These are phyloP conservation scores for Serripes groenlandicus DNA, from an alignment of 2,888 invertebrate species.

Conservation along the genomic window DNA sequence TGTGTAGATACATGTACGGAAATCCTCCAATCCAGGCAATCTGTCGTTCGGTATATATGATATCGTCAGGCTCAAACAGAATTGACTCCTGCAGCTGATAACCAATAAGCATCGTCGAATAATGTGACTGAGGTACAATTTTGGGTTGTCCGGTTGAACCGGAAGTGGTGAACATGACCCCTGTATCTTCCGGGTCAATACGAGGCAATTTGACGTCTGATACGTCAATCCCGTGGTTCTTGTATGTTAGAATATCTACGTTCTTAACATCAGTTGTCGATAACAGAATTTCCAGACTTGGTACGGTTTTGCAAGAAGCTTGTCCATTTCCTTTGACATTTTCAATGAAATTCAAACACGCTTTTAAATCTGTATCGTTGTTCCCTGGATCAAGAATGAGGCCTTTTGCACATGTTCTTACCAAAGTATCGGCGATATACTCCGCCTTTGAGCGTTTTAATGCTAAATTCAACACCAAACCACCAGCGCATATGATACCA, in stretches of 20 bases:
- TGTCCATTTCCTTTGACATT: constrained; percentile 17
- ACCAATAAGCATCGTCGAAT: constrained; percentile 18
- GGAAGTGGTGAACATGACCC: constrained; percentile 28
- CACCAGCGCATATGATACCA: constrained; percentile 41
- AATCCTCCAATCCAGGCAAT: constrained; percentile 54
- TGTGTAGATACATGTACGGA: constrained; percentile 44
- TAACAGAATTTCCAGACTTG: constrained; percentile 23
- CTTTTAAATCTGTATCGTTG: not conserved
- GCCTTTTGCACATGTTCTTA: constrained; percentile 20
- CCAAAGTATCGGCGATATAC: constrained; percentile 12
- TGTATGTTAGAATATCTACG: not conserved
- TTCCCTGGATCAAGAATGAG: constrained; percentile 32
- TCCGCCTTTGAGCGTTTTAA: constrained; percentile 28
- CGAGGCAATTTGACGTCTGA: constrained; percentile 4
- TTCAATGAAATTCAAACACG: constrained; percentile 42
- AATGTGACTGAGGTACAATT: constrained; percentile 38
- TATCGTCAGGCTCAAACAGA: constrained; percentile 11
- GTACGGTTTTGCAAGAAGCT: constrained; percentile 8
- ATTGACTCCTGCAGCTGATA: constrained; percentile 19
- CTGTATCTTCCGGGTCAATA: constrained; percentile 32
- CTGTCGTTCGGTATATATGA: constrained; percentile 43
- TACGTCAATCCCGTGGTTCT: not conserved
- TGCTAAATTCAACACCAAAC: constrained; percentile 18
- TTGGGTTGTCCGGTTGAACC: constrained; percentile 44
- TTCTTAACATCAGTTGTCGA: not conserved